These are phyloP conservation scores for Rhynchomys soricoides DNA, from an alignment of 2,113 vertebrate genomes.

Conservation along the genomic window DNA sequence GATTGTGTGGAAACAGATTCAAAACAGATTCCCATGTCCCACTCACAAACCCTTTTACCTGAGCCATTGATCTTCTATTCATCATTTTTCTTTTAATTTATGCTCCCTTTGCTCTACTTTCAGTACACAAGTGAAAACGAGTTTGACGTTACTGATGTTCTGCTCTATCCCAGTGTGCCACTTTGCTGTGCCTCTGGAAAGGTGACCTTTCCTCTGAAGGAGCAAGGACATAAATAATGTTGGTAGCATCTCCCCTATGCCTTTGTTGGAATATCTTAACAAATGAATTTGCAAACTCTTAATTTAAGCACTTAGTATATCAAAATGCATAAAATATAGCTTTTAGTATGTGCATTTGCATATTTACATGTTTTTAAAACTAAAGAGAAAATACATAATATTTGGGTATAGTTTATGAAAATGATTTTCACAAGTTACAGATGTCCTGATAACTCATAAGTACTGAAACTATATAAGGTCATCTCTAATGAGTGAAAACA, in stretches of 20 bases:
- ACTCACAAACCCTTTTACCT: not conserved
- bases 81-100: not conserved
- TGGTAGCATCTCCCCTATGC: not conserved
- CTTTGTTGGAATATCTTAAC: not conserved
- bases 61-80: constrained; percentile 32
- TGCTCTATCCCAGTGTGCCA: not conserved
- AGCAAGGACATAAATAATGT: not conserved
- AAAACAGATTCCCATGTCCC: constrained; percentile 33
- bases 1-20: not conserved
- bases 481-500: constrained; percentile 77
- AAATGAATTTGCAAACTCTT: not conserved
- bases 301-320: constrained; percentile 29
- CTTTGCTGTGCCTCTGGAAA: constrained; percentile 1
- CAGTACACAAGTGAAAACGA: constrained; percentile 2
- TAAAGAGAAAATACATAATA: constrained; percentile 65
- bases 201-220: constrained; percentile 34
- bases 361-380: constrained; percentile 66
- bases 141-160: constrained; percentile 28
- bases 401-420: constrained; percentile 59
- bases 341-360: constrained; percentile 19
- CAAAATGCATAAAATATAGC: constrained; percentile 8
- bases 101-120: not conserved
- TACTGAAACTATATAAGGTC: constrained; percentile 65
- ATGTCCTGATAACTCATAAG: constrained; percentile 73
- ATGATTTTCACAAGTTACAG: constrained; percentile 74